phyloP scores from a whole-genome alignment of 2,888 invertebrate species.

The Balanococcus diminutus region DNA sequence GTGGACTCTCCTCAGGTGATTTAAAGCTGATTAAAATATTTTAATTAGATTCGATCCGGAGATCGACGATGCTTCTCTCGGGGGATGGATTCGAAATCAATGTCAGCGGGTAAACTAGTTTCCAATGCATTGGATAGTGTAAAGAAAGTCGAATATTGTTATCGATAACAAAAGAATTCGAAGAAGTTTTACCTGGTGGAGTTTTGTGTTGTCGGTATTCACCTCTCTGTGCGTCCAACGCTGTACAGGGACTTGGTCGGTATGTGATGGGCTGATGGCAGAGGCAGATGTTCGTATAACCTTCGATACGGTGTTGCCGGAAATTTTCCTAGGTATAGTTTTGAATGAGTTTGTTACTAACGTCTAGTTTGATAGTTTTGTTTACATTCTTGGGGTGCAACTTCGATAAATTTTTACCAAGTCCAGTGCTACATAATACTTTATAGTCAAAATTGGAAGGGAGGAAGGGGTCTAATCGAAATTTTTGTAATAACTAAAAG shows the following conservation, averaged over 20 bases:
- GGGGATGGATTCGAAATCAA: not conserved
- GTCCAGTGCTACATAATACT: too few relatives aligned
- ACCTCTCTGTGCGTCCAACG: not conserved
- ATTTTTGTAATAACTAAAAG: too few relatives aligned
- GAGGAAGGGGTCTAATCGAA: too few relatives aligned
- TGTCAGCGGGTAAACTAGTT: not conserved
- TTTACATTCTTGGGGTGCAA: too few relatives aligned
- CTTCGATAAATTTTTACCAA: too few relatives aligned
- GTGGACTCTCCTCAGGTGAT: not conserved
- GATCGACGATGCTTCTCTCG: not conserved
- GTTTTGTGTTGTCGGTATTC: too few relatives aligned
- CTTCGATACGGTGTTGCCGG: not conserved
- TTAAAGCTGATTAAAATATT: not conserved
- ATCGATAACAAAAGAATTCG: slow-evolving; percentile 25
- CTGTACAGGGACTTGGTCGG: not conserved
- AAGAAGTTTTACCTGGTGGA: slow-evolving; percentile 15
- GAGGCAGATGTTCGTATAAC: slow-evolving; percentile 3
- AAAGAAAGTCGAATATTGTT: not conserved
- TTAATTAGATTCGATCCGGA: not conserved
- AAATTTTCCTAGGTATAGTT: not conserved
- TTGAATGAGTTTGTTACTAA: not conserved
- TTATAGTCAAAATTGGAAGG: too few relatives aligned
- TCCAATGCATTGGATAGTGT: not conserved
- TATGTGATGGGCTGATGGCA: too few relatives aligned
- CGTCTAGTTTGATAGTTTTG: too few relatives aligned